A percentile compares a stretch with the other conserved stretches of the same genome.
phyloP scores from a whole-genome alignment of 2,888 invertebrate species.

The Phortica okadai region DNA sequence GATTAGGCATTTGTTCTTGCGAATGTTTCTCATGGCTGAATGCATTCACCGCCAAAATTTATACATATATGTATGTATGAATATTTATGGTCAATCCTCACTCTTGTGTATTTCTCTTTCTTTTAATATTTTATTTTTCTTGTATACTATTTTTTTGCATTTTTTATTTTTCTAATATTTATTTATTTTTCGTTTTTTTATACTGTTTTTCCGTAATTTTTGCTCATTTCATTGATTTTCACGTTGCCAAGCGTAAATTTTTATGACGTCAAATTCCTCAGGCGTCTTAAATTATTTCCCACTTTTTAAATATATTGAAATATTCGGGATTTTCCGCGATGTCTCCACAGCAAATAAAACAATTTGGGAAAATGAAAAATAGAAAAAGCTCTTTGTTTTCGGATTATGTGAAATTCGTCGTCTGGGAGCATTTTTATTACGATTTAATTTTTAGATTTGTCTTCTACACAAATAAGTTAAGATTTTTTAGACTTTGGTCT shows the following conservation, averaged over 20 bases:
- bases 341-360: neutral
- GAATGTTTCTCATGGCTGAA: conserved; percentile 15
- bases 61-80: neutral
- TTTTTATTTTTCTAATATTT: conserved; percentile 13
- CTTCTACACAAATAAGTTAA: too few relatives aligned
- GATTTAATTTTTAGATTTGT: too few relatives aligned
- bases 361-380: conserved; percentile 13
- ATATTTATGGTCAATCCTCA: conserved; percentile 23
- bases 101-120: neutral
- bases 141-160: neutral
- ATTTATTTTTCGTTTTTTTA: neutral
- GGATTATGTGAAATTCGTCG: neutral
- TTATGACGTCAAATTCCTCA: conserved; percentile 1
- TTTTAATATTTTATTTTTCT: conserved; percentile 8
- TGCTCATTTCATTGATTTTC: conserved; percentile 10
- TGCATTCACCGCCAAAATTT: neutral
- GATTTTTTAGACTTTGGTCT: too few relatives aligned
- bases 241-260: neutral
- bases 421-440: too few relatives aligned
- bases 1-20: neutral
- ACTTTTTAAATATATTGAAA: neutral
- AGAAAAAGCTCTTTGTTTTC: neutral
- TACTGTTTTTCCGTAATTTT: neutral
- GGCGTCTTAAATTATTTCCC: neutral
- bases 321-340: conserved; percentile 2